Evolutionary conservation across 2,888 invertebrate species (phyloP), one percentile per base, ranked within the genome.

Genomic region (Leucania comma): DNA sequence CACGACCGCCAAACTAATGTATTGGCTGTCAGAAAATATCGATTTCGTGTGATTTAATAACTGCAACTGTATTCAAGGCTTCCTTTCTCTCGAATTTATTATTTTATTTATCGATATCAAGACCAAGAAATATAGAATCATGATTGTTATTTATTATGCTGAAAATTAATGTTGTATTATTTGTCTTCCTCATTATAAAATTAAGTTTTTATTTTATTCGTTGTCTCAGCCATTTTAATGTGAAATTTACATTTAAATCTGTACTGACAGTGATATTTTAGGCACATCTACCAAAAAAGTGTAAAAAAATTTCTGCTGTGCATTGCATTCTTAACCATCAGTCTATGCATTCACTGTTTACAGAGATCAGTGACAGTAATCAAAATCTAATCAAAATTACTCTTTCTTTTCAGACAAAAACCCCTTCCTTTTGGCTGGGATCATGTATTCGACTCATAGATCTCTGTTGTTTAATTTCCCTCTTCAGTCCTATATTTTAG

Each of bases 1-100:
- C 56, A 53, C 62, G 54, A 54, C 68, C 66, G 32, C 61, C 51
- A 75, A 63, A 70, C 22, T 60, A 74, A 77, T 77, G 58, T 51
- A 29, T 66, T 32, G 50, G 53, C 68, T 75, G 74, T 72, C 75
- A 80, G 20, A 74, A 68, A 76, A 66, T 75, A 70, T 83, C 77
- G 62, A 53, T 74, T 73, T 64, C 58, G 38, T 53, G 66, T 74
- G 78, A 71, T 74, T 72, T 77, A 76, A 77, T 73, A 75, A 76
- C 63, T 66, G 73, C 73, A 66, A 64, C 53, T 35, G 22, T 24
- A 35, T 75, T 77, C 83, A 84, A 83, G 80, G 81, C 60, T 78
- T 67, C 79, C 76, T 81, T 74, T 75, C 76, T 76, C 80, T 71
- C 10, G 54, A 56, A 59, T 75, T 69, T 69, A 67, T 77, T 63